Percentiles rank a stretch among this genome's conserved stretches.
Evolutionary conservation across 2,113 vertebrate species (phyloP).

Genomic region (Pelecanoides urinatrix): DNA sequence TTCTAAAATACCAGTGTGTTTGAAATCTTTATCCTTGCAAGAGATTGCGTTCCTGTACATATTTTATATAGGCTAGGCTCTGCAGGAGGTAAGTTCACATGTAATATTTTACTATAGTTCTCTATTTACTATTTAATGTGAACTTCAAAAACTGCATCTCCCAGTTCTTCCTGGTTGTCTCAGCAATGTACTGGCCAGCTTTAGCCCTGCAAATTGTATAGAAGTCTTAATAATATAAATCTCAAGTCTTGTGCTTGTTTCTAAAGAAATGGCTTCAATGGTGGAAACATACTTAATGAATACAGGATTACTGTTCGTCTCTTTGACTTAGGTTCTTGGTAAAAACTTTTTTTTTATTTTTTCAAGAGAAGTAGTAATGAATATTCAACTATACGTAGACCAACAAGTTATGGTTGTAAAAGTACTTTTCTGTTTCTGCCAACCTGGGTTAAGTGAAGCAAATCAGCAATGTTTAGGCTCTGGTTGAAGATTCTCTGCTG

Average conservation of each 20-base stretch:
- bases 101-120: background rate
- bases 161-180: background rate
- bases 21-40: background rate
- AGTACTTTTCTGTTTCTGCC: background rate
- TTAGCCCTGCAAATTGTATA: background rate
- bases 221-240: background rate
- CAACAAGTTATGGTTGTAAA: background rate
- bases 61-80: background rate
- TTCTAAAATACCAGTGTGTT: background rate
- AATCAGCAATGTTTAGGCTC: background rate
- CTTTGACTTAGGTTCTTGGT: background rate
- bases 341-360: background rate
- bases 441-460: background rate
- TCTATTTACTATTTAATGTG: background rate
- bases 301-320: background rate
- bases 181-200: background rate
- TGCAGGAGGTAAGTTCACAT: background rate
- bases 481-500: background rate
- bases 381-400: background rate
- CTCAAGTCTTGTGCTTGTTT: background rate
- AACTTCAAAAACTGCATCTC: background rate
- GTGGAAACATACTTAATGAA: background rate
- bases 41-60: fast-evolving
- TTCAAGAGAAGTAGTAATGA: background rate
- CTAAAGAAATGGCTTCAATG: background rate